These are phyloP conservation scores for Smutsia temminckii DNA, from an alignment of 2,797 vertebrate species.

Conservation along the genomic window DNA sequence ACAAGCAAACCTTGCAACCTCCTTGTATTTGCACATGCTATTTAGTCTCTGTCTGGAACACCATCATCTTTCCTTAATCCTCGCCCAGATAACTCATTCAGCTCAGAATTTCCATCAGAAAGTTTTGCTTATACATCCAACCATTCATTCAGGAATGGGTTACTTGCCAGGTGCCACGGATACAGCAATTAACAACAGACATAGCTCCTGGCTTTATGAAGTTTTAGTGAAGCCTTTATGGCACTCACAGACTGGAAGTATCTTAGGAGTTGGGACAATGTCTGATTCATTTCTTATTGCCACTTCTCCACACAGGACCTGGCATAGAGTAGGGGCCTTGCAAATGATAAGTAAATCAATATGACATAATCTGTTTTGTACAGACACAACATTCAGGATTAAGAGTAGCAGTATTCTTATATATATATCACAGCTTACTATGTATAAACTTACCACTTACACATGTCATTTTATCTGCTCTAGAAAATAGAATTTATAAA, in stretches of 20 bases:
- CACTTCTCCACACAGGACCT: neutral
- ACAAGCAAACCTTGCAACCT: neutral
- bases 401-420: constrained; percentile 9
- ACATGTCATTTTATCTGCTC: constrained; percentile 13
- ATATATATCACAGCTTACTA: constrained; percentile 26
- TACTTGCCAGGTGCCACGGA: neutral
- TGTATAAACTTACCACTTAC: constrained; percentile 5
- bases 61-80: neutral
- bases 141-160: constrained; percentile 15
- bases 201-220: neutral
- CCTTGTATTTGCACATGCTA: neutral
- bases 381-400: neutral
- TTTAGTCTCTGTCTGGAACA: constrained; percentile 36
- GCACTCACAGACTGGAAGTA: neutral
- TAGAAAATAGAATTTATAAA: constrained; percentile 35
- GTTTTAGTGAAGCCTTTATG: neutral
- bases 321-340: neutral
- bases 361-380: neutral
- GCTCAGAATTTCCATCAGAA: neutral
- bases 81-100: constrained; percentile 36
- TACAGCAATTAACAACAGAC: neutral
- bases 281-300: neutral
- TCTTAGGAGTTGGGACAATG: neutral
- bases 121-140: neutral
- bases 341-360: constrained; percentile 41